Evolutionary conservation across 1,140 invertebrate genomes (phyloP).

Genomic region (Drosophila repleta): DNA sequence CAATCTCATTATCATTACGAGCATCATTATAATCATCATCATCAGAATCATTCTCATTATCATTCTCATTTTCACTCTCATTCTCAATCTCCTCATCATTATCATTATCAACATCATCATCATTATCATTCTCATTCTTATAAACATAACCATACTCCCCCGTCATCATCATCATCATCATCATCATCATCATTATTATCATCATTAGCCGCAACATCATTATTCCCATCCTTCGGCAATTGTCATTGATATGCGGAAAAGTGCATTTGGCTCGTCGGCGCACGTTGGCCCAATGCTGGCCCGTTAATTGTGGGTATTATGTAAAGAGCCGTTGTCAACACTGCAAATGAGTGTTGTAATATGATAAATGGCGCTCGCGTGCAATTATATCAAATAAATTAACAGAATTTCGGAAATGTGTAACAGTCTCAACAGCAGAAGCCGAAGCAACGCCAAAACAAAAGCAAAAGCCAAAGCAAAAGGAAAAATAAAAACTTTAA

Average conservation of each 20-base stretch:
- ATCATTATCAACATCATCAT: neutral
- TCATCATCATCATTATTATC: no score
- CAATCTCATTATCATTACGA: neutral
- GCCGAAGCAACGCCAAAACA: no score
- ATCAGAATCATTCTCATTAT: no score
- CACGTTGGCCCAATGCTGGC: neutral
- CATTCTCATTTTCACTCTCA: neutral
- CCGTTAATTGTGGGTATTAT: neutral
- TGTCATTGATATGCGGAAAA: conserved; percentile 1
- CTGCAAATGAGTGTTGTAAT: conserved; percentile 22
- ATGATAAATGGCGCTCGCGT: conserved; percentile 12
- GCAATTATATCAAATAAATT: conserved; percentile 28
- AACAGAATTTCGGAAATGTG: conserved; percentile 32
- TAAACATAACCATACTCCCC: neutral
- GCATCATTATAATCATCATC: neutral
- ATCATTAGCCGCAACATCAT: no score
- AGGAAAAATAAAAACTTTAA: no score
- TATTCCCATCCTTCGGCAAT: neutral
- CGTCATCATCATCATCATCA: neutral
- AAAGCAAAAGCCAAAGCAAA: conserved; percentile 1
- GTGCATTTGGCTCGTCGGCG: neutral
- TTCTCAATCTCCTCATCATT: neutral
- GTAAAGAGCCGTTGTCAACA: conserved; percentile 26
- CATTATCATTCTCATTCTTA: neutral
- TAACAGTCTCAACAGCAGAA: conserved; percentile 8